Evolutionary conservation across 2,888 invertebrate genomes (phyloP), one percentile per base, ranked within the genome.

Genomic region (Epiblema foenella): DNA sequence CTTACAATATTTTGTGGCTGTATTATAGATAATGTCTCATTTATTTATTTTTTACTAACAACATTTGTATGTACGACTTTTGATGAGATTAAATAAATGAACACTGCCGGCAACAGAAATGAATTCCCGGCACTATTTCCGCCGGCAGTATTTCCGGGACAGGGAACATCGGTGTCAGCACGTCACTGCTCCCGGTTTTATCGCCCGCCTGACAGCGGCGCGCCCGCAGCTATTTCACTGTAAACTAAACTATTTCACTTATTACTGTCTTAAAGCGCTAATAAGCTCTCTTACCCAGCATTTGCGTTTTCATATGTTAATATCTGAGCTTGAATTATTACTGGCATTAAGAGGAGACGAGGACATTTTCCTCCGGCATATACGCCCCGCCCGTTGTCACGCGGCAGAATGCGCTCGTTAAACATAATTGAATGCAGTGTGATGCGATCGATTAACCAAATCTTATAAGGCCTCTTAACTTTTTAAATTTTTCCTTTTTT

Each of bases 161-260:
- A 7, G 2, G n/a, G 7, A n/a, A 46, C 12, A 46, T n/a, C n/a
- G 46, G 15, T 5, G 15, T 3, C 42, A 3, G 46, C 46, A 46
- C 46, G 5, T n/a, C n/a, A n/a, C 8, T 46, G 12, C 46, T n/a
- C 46, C 46, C 46, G 11, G 37, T 57, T 57, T 37, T 37, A 57
- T 57, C 57, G n/a, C 37, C 17, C 57, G 57, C 10, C 57, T 37
- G 37, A 57, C 57, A 37, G n/a, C 4, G 57, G 29, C 33, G 37
- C 57, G 57, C 57, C 33, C 17, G 11, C 37, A 17, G 57, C 37
- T 10, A 37, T 57, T 37, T 37, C 57, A 57, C 57, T 37, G 10
- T 29, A 56, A 37, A 57, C 57, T 29, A 56, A 37, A 57, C 57
- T 57, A 57, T 17, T 56, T 57, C 57, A 17, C 37, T 57, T 37